Base-by-base conservation (phyloP, 2,797 vertebrate species). In the Valencia hispanica region DNA sequence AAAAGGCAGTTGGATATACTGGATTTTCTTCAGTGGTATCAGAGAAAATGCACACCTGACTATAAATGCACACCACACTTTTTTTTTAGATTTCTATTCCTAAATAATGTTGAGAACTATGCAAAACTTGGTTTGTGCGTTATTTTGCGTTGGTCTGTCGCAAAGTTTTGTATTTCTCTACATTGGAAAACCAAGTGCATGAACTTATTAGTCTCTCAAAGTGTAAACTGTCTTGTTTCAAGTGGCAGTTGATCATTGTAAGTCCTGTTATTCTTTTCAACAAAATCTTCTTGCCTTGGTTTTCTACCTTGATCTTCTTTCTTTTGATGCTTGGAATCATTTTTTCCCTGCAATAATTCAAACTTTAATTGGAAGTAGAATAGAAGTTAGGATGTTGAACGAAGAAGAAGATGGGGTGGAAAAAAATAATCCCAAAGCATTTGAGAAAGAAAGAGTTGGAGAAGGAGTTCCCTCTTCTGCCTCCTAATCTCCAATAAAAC, bases 401-500 rank as follows among this genome's bases (percentile, higher is more conserved):
- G 2, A 25, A 20, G 18, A 70, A 48, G 11, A 41, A 34, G 51
- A 47, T 68, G 45, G 8, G 8, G 8, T 5, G 11, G n/a, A 73
- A 72, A 75, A 71, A 69, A 66, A 73, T 39, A 77, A 72, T 74
- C 73, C 11, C 5, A 34, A 41, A 47, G 14, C 57, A 78, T 82
- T 78, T 82, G 47, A 79, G 57, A 75, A 79, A 84, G 78, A 51
- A 80, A 81, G 82, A 74, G 70, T 78, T 66, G n/a, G n/a, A n/a
- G 74, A 68, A 74, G 47, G 65, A 68, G 74, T 70, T 72, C 66
- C 70, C 20, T n/a, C 50, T 69, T 68, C 76, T 11, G 70, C 15
- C 22, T 51, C 75, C 63, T 74, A 68, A 86, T 79, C 82, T 80
- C 79, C 74, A 78, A 79, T 84, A 86, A 87, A 27, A 47, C 80